Conservation (phyloP, 1,140 invertebrate species). For the Bacillus rossius region DNA sequence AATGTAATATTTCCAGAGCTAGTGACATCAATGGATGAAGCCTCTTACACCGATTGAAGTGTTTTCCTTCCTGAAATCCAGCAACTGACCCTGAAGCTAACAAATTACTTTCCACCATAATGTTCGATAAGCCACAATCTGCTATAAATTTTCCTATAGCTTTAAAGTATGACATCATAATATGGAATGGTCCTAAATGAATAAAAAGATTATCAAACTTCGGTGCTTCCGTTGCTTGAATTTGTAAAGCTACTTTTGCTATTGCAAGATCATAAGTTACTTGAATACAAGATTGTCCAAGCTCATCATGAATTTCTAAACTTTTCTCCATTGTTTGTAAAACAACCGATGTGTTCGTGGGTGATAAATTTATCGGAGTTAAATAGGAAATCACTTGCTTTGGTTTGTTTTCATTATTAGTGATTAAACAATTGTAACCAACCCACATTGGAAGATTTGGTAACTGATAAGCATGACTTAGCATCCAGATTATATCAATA, state of each 20-base stretch:
- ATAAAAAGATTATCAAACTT: constrained; percentile 42
- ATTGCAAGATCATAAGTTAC: constrained; percentile 39
- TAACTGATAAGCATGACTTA: constrained; percentile 11
- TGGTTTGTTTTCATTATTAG: constrained; percentile 18
- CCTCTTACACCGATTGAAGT: constrained; percentile 45
- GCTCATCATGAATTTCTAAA: constrained; percentile 30
- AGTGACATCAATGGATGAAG: constrained; percentile 41
- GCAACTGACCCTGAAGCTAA: constrained; percentile 42
- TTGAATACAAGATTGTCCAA: constrained; percentile 29
- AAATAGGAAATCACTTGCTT: constrained; percentile 35
- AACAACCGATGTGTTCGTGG: constrained; percentile 34
- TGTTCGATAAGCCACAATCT: constrained; percentile 38
- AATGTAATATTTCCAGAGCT: constrained; percentile 40
- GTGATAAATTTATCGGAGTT: constrained; percentile 36
- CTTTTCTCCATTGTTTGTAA: constrained; percentile 35
- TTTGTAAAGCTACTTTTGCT: constrained; percentile 38
- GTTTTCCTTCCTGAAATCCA: constrained; percentile 39
- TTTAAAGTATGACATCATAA: constrained; percentile 45
- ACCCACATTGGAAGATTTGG: no score
- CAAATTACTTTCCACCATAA: constrained; percentile 39
- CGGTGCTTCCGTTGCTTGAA: constrained; percentile 33
- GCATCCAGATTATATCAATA: neutral
- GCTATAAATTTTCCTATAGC: constrained; percentile 43
- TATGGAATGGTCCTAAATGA: no score
- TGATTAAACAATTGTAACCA: no score